Conservation (phyloP, 1,140 invertebrate species). For the Chironomus tepperi region DNA sequence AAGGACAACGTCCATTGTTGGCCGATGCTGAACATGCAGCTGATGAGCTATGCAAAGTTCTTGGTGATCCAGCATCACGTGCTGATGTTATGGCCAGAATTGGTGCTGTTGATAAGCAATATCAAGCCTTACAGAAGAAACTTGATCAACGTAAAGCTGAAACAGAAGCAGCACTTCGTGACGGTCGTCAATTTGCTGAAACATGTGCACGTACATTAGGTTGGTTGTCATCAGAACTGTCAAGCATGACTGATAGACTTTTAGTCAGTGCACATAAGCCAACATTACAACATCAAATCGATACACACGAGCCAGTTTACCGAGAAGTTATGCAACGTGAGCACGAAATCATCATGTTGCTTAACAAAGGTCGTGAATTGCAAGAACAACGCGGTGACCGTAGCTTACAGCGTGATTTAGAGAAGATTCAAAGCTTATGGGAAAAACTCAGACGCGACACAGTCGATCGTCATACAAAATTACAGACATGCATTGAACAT, state of each 20-base stretch:
- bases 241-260: conserved; percentile 62
- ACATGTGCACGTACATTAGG: conserved; percentile 76
- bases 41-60: conserved; percentile 72
- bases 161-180: conserved; percentile 74
- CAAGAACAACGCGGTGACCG: conserved; percentile 49
- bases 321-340: conserved; percentile 80
- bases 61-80: conserved; percentile 83
- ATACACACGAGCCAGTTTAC: conserved; percentile 81
- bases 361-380: conserved; percentile 82
- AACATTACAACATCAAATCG: conserved; percentile 74
- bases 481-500: conserved; percentile 85
- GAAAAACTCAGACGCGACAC: conserved; percentile 80
- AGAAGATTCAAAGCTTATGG: conserved; percentile 82
- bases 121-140: conserved; percentile 78
- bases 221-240: conserved; percentile 75
- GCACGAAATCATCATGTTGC: conserved; percentile 87
- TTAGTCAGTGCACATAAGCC: conserved; percentile 78
- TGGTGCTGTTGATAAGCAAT: conserved; percentile 68
- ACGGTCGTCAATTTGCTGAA: conserved; percentile 77
- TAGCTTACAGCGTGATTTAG: conserved; percentile 59
- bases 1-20: conserved; percentile 74
- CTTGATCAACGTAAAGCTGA: conserved; percentile 82
- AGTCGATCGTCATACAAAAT: conserved; percentile 69
- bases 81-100: conserved; percentile 86
- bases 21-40: conserved; percentile 82